These are phyloP conservation scores for Cheilinus undulatus DNA, from an alignment of 2,113 vertebrate species.

Conservation along the genomic window DNA sequence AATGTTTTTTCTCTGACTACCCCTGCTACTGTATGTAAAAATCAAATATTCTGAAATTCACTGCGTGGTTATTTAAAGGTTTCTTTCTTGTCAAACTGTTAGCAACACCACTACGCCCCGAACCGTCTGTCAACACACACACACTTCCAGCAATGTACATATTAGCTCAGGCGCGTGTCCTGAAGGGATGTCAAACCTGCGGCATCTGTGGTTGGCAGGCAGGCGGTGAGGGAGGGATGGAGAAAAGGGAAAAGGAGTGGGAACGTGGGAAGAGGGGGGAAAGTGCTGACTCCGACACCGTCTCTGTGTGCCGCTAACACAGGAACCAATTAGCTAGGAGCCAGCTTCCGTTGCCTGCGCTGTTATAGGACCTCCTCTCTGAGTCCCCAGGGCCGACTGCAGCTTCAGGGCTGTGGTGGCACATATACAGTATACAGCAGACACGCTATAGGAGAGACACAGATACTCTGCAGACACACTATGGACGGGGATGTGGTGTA, in stretches of 20 bases:
- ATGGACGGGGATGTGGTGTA: constrained; percentile 43
- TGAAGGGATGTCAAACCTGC: constrained; percentile 69
- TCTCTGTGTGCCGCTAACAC: constrained; percentile 76
- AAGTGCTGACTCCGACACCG: constrained; percentile 79
- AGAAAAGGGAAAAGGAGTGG: constrained; percentile 56
- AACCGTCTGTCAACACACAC: constrained; percentile 43
- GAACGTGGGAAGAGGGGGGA: constrained; percentile 57
- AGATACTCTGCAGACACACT: constrained; percentile 61
- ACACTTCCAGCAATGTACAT: constrained; percentile 68
- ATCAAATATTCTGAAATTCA: not conserved
- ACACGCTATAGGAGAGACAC: constrained; percentile 66
- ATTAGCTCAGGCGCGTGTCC: constrained; percentile 69
- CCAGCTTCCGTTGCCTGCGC: constrained; percentile 74
- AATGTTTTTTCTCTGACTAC: not conserved
- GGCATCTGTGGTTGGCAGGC: constrained; percentile 68
- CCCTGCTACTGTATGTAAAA: not conserved
- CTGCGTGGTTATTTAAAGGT: not conserved
- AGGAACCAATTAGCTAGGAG: constrained; percentile 82
- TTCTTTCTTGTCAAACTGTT: constrained; percentile 26
- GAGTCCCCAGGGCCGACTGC: constrained; percentile 72
- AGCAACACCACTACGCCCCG: not conserved
- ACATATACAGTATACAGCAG: constrained; percentile 69
- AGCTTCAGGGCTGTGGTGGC: constrained; percentile 70
- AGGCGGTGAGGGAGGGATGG: constrained; percentile 36
- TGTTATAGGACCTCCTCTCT: constrained; percentile 78